Conservation (phyloP, 2,113 vertebrate genomes). For the Laticauda laticaudata region DNA sequence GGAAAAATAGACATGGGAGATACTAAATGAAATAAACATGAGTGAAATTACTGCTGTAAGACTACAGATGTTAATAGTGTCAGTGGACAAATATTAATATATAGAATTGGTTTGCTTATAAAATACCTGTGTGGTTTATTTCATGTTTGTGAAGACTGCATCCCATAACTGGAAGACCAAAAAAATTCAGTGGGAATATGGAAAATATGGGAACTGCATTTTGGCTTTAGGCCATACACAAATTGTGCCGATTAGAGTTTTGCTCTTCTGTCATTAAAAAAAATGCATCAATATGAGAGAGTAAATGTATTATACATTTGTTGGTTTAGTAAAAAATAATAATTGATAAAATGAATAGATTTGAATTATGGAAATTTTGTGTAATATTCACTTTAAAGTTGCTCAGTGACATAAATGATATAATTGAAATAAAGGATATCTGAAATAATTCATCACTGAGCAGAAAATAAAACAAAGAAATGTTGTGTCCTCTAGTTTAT, state of each 20-base stretch:
- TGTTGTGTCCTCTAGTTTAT: neutral
- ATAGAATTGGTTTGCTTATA: neutral
- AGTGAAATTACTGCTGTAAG: neutral
- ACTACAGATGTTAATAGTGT: neutral
- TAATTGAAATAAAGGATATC: neutral
- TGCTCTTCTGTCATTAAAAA: neutral
- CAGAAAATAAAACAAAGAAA: neutral
- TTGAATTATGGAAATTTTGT: neutral
- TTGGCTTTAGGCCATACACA: neutral
- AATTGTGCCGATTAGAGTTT: neutral
- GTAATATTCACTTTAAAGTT: neutral
- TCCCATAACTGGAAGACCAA: neutral
- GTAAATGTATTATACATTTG: neutral
- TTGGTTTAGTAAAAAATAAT: neutral
- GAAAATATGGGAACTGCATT: neutral
- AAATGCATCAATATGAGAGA: neutral
- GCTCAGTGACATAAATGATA: neutral
- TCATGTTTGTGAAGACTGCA: neutral
- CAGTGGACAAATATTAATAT: neutral
- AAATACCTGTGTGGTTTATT: neutral
- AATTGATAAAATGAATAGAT: neutral
- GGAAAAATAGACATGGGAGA: neutral
- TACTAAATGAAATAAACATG: neutral
- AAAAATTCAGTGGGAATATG: neutral
- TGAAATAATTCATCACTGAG: neutral